These are phyloP conservation scores for Balearica regulorum DNA, from an alignment of 2,797 vertebrate species.

Conservation along the genomic window DNA sequence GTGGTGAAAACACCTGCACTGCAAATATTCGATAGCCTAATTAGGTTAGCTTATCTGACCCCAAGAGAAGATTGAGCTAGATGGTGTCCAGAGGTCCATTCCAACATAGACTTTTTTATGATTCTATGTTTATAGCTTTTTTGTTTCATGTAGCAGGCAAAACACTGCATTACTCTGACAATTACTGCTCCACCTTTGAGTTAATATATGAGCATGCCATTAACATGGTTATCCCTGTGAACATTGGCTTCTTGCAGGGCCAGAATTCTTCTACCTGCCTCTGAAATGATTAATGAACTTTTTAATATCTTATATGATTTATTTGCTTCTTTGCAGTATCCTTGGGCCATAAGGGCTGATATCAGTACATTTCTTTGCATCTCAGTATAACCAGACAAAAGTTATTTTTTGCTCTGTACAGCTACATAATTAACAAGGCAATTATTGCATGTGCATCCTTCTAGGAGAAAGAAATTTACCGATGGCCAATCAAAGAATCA, in stretches of 20 bases:
- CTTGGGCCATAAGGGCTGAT: not conserved
- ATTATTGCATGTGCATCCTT: not conserved
- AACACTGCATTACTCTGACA: not conserved
- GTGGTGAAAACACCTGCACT: not conserved
- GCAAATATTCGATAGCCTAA: not conserved
- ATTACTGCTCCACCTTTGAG: not conserved
- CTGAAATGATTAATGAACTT: not conserved
- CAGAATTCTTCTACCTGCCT: not conserved
- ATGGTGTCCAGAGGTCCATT: not conserved
- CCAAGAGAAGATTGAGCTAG: not conserved
- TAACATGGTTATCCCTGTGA: not conserved
- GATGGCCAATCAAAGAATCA: conserved; percentile 89
- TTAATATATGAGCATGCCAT: not conserved
- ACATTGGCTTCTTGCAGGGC: not conserved
- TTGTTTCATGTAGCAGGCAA: not conserved
- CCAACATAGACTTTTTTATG: not conserved
- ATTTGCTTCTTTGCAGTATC: not conserved
- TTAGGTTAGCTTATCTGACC: not conserved
- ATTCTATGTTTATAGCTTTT: not conserved
- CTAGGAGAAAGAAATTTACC: conserved; percentile 93
- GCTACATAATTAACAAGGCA: not conserved
- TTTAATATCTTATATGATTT: not conserved
- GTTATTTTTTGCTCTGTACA: not conserved
- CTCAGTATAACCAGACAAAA: not conserved
- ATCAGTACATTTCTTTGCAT: not conserved